Evolutionary conservation across 2,888 invertebrate genomes (phyloP), one percentile per base, ranked within the genome.

Genomic region (Clostera curtula): DNA sequence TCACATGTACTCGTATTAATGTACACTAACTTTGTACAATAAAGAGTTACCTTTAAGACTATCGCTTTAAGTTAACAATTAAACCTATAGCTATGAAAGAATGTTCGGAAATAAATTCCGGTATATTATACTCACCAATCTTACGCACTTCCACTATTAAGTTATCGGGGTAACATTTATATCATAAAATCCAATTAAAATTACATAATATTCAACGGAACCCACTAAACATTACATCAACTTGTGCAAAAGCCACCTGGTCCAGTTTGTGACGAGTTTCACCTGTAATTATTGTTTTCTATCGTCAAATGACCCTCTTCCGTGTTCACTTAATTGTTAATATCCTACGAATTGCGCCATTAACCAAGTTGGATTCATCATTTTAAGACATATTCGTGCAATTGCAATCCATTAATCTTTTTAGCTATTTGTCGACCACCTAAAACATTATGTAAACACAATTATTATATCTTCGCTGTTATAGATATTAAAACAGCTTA

Each of bases 231-330:
- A 56, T 51, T 48, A 49, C 40, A 44, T 44, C 40, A 43, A 49
- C 46, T 41, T 43, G 49, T 46, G 53, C 52, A 50, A 57, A 62
- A 59, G 60, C 49, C 42, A 50, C 49, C 51, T 45, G 49, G 43
- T 50, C 50, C 34, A 56, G 57, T 70, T 66, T 64, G 52, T 51
- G 52, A 37, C 52, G 25, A 42, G 60, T 70, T 70, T 67, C 63
- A 56, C 65, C 59, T 31, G 24, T 52, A 53, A 60, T 64, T 59
- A 62, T 60, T 49, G 51, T 56, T 62, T 65, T 64, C 58, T 61
- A 56, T 53, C 48, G 54, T 57, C 65, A 66, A 70, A 71, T 67
- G 59, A 56, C 43, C 49, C 43, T 63, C 67, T 75, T 74, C 72
- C 74, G 69, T 51, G 56, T 70, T 30, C 35, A 40, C 40, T 40